Percentiles rank a stretch among this genome's conserved stretches.
phyloP scores from a whole-genome alignment of 2,113 vertebrate genomes.

The Atherinomorus stipes region DNA sequence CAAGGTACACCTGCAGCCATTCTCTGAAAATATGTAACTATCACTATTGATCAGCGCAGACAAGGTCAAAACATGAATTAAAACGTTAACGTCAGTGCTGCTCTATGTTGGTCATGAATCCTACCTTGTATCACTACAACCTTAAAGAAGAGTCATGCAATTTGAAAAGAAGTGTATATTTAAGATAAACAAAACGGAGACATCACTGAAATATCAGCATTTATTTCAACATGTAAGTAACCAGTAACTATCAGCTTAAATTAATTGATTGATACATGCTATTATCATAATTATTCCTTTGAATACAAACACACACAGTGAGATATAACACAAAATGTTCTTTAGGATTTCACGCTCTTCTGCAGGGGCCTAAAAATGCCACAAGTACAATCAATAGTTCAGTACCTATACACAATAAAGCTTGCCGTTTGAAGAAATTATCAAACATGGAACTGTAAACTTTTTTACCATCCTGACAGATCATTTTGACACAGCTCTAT shows the following conservation, averaged over 20 bases:
- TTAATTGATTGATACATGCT: too few species aligned
- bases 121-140: background rate
- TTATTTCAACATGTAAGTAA: background rate
- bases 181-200: background rate
- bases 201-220: background rate
- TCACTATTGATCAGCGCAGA: background rate
- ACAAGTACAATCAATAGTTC: slow-evolving; percentile 8
- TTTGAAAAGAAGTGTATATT: background rate
- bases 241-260: too few species aligned
- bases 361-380: background rate
- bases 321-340: slow-evolving; percentile 7
- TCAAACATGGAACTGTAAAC: background rate
- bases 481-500: background rate
- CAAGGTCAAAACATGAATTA: background rate
- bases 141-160: background rate
- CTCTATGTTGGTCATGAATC: background rate
- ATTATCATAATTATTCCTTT: too few species aligned
- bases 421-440: slow-evolving; percentile 1
- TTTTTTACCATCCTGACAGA: background rate
- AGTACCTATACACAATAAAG: slow-evolving; percentile 9
- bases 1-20: background rate
- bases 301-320: slow-evolving; percentile 4
- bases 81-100: background rate
- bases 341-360: slow-evolving; percentile 16
- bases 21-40: background rate